Evolutionary conservation across 2,888 invertebrate species (phyloP).

Genomic region (Metellina segmentata): DNA sequence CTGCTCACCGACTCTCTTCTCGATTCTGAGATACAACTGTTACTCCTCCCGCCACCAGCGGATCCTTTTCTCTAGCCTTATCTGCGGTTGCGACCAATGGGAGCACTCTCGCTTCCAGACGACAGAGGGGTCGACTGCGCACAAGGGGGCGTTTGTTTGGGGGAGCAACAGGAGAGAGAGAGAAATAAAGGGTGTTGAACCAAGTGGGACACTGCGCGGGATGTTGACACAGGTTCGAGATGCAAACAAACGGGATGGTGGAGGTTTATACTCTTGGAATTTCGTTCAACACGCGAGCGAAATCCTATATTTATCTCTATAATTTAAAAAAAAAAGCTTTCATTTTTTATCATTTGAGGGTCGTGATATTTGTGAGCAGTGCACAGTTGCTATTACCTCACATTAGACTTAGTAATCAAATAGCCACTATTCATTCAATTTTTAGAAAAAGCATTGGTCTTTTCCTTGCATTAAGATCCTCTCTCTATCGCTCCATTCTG

Average conservation of each 20-base stretch:
- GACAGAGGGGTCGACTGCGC: background rate
- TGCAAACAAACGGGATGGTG: background rate
- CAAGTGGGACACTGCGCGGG: background rate
- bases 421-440: too few species aligned
- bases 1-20: background rate
- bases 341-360: too few species aligned
- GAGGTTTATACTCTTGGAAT: too few species aligned
- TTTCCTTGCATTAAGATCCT: too few species aligned
- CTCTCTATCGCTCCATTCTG: too few species aligned
- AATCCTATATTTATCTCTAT: too few species aligned
- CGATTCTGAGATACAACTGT: background rate
- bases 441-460: too few species aligned
- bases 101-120: background rate
- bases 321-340: too few species aligned
- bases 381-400: too few species aligned
- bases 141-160: background rate
- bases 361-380: too few species aligned
- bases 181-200: background rate
- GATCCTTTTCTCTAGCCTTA: background rate
- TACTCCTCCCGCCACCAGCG: background rate
- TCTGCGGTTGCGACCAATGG: background rate
- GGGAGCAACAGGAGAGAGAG: background rate
- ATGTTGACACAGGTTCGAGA: background rate
- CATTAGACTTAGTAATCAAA: too few species aligned
- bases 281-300: too few species aligned